phyloP scores from a whole-genome alignment of 2,888 invertebrate species.

The Zygaena filipendulae region DNA sequence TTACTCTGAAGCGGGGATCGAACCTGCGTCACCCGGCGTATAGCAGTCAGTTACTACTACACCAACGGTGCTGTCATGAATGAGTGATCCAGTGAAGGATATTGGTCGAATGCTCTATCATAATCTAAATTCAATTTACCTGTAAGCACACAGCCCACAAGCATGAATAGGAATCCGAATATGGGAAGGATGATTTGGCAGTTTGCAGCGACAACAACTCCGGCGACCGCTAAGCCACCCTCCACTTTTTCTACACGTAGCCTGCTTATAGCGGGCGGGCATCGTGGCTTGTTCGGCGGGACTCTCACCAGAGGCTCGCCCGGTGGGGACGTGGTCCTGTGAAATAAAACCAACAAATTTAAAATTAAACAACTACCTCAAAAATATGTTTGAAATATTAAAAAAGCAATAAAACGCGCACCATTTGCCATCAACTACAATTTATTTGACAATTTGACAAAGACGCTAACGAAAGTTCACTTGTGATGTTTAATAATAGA shows the following conservation, averaged over 20 bases:
- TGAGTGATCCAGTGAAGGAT: too few relatives aligned
- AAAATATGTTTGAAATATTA: conserved; percentile 4
- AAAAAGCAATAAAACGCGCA: conserved; percentile 15
- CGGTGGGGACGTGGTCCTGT: conserved; percentile 59
- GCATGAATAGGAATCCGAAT: conserved; percentile 80
- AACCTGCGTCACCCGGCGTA: too few relatives aligned
- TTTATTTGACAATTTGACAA: conserved; percentile 12
- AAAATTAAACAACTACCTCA: too few relatives aligned
- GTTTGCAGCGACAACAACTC: conserved; percentile 80
- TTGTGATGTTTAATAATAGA: too few relatives aligned
- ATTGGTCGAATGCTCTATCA: too few relatives aligned
- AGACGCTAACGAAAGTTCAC: too few relatives aligned
- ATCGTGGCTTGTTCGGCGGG: conserved; percentile 61
- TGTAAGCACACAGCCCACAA: conserved; percentile 80
- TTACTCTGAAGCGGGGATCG: too few relatives aligned
- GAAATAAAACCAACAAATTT: conserved; percentile 19
- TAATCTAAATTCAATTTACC: too few relatives aligned
- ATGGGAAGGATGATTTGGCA: conserved; percentile 82
- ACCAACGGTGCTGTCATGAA: too few relatives aligned
- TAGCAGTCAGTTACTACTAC: too few relatives aligned
- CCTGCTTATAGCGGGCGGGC: conserved; percentile 75
- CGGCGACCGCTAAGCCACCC: conserved; percentile 80
- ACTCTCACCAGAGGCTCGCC: conserved; percentile 71
- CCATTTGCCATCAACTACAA: conserved; percentile 18
- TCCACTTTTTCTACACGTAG: conserved; percentile 81